Conservation (phyloP, 2,797 vertebrate genomes). For the Ispidina lecontei region DNA sequence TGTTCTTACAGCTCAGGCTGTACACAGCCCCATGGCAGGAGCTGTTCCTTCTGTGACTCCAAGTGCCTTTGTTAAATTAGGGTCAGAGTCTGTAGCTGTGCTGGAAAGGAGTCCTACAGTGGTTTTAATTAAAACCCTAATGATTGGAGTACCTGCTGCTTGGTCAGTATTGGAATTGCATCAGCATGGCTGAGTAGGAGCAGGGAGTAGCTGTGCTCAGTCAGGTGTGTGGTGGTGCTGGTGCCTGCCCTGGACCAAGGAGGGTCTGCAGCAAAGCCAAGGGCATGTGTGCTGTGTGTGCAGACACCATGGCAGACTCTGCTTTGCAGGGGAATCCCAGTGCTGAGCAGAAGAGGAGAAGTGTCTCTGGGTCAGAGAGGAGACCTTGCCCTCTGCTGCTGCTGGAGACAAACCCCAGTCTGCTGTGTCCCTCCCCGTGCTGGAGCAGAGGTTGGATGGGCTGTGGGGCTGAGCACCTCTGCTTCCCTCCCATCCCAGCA, state of each 20-base stretch:
- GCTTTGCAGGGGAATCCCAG: background rate
- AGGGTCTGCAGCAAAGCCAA: background rate
- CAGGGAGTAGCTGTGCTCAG: background rate
- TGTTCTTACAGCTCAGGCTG: background rate
- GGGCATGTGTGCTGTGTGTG: background rate
- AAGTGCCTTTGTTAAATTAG: background rate
- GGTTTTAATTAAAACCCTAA: background rate
- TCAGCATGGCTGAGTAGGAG: background rate
- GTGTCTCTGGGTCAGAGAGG: background rate
- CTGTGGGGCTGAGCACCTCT: background rate
- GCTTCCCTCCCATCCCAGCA: background rate
- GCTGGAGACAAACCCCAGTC: background rate
- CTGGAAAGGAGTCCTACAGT: background rate
- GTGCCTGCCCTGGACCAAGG: too few species aligned
- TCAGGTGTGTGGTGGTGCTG: background rate
- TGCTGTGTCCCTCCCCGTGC: background rate
- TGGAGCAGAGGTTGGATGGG: background rate
- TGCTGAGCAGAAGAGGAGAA: background rate
- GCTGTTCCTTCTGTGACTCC: background rate
- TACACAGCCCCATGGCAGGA: background rate
- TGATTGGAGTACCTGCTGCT: background rate
- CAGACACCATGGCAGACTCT: accelerated
- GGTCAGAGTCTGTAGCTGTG: background rate
- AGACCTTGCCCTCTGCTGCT: background rate
- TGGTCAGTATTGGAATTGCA: background rate